Evolutionary conservation across 53 echinoderm and acorn worm species (phyloP).

Genomic region (Paelopatides confundens): DNA sequence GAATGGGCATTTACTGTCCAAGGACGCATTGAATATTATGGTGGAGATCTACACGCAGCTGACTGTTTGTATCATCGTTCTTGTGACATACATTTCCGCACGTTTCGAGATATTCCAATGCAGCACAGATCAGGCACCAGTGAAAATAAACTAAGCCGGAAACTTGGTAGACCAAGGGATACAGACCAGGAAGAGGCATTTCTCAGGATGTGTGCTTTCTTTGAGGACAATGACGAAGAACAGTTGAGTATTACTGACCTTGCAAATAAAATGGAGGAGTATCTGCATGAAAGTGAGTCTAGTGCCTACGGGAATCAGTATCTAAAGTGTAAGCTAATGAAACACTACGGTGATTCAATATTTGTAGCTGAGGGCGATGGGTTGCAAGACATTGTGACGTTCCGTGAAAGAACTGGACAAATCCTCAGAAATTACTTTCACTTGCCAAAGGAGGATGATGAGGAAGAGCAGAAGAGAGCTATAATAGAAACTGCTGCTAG

Average conservation of each 20-base stretch:
- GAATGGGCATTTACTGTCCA: slow-evolving; percentile 47
- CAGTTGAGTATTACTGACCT: neutral
- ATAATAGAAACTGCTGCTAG: slow-evolving; percentile 21
- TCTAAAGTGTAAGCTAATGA: neutral
- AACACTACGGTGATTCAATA: neutral
- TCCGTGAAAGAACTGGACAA: neutral
- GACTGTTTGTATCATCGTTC: slow-evolving; percentile 53
- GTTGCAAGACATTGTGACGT: neutral
- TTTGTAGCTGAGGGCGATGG: neutral
- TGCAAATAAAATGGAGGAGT: too few species aligned
- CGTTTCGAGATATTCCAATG: slow-evolving; percentile 17
- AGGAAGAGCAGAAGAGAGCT: neutral
- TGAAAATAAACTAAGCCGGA: slow-evolving; percentile 39
- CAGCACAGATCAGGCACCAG: neutral
- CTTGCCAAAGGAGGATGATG: too few species aligned
- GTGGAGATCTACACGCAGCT: slow-evolving; percentile 62
- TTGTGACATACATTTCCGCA: slow-evolving; percentile 50
- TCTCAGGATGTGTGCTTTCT: slow-evolving; percentile 24
- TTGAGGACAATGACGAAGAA: slow-evolving; percentile 57
- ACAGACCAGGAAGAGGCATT: slow-evolving; percentile 61
- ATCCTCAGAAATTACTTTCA: neutral
- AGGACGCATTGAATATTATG: slow-evolving; percentile 48
- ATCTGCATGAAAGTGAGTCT: neutral
- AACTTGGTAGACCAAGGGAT: slow-evolving; percentile 58
- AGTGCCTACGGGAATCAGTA: neutral